Evolutionary conservation across 2,888 invertebrate species (phyloP), one percentile per base, ranked within the genome.

Genomic region (Drosophila conformis): DNA sequence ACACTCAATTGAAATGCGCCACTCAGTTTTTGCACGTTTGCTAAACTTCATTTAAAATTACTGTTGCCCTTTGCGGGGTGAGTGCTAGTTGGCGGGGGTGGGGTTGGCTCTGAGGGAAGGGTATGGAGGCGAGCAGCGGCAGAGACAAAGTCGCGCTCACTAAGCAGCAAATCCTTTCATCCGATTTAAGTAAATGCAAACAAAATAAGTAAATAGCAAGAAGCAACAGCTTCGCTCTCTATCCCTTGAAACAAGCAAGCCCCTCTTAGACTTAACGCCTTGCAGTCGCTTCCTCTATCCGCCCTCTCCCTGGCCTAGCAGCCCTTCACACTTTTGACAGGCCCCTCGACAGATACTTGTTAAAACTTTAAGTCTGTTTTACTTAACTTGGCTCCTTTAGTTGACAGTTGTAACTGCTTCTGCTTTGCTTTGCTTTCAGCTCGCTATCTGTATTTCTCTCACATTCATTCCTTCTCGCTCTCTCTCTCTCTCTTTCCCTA

Each of bases 101-200:
- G 25, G 21, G 48, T 48, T 29, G 46, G 4, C 1, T 25, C 36
- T 21, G 11, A 13, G 21, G 21, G 25, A 29, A 35, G n/a, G 40
- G 53, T 29, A 38, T 36, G 13, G 57, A 49, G 38, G 25, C 29
- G 31, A 57, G 36, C 46, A 57, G 58, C 52, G 42, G 64, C 40
- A 69, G 70, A 85, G 71, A 78, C 71, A 83, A 88, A 84, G 87
- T 85, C 85, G 84, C 86, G 82, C 86, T 80, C 89, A 73, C 87
- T 89, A 87, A 89, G 89, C 87, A 89, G 85, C 89, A 87, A 87
- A 87, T 87, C 86, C 89, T 87, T 89, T 87, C 89, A 87, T 87
- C 86, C 86, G 86, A 87, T 87, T 87, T 87, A 89, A 87, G 86
- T 87, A 87, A 87, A 87, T 87, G 86, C 87, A 87, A 87, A 87